phyloP scores from a whole-genome alignment of 2,113 vertebrate genomes.

The Todiramphus saurophagus region DNA sequence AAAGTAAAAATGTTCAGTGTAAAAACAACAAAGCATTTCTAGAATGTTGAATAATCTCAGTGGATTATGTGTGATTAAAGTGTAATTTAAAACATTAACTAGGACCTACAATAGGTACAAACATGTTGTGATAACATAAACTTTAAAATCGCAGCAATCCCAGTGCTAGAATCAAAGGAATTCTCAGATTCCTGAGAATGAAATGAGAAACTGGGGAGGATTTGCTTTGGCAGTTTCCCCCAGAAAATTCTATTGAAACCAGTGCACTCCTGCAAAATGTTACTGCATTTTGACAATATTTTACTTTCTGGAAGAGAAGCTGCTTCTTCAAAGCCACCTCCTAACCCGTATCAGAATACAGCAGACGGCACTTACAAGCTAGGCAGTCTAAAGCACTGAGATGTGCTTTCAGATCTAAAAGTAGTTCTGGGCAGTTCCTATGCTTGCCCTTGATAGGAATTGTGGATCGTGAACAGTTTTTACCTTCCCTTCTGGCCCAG shows the following conservation, averaged over 20 bases:
- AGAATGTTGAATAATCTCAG: neutral
- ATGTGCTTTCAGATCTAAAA: neutral
- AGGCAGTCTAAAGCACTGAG: neutral
- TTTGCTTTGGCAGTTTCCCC: neutral
- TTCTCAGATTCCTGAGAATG: neutral
- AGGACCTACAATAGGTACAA: neutral
- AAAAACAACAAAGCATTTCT: neutral
- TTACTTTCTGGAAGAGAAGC: neutral
- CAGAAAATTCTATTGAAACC: neutral
- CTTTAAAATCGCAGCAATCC: neutral
- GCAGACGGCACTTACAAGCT: neutral
- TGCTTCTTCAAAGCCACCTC: neutral
- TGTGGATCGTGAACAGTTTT: neutral
- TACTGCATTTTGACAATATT: neutral
- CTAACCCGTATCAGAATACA: neutral
- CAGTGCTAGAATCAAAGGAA: neutral
- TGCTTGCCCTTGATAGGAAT: neutral
- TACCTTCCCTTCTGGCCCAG: neutral
- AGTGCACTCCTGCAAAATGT: neutral
- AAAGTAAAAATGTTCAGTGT: neutral
- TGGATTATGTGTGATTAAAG: neutral
- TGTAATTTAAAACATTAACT: neutral
- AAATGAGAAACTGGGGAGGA: neutral
- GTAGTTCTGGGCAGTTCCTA: neutral
- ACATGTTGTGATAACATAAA: neutral